Conservation (phyloP, 2,888 invertebrate genomes). For the Pandemis corylana region DNA sequence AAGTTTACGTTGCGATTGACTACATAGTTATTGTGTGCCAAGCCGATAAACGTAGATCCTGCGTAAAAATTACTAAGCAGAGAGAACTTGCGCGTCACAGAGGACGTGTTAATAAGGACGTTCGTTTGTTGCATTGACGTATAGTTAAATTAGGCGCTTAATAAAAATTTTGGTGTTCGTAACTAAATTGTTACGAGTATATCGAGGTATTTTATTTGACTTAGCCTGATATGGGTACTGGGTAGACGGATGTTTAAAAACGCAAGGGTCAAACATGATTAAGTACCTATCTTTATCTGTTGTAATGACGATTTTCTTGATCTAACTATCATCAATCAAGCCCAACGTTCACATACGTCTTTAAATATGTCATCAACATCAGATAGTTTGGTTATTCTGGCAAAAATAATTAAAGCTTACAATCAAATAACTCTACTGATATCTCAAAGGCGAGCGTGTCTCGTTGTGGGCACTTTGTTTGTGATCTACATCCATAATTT, state of each 20-base stretch:
- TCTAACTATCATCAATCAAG: conserved; percentile 1
- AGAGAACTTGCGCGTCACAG: conserved; percentile 29
- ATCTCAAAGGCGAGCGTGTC: conserved; percentile 19
- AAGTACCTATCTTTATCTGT: conserved; percentile 16
- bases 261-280: conserved; percentile 11
- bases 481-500: conserved; percentile 39
- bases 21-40: neutral
- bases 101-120: conserved; percentile 16
- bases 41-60: conserved; percentile 23
- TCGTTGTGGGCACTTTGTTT: conserved; percentile 24
- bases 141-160: neutral
- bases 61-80: conserved; percentile 14
- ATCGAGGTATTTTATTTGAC: neutral
- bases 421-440: neutral
- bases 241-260: conserved; percentile 18
- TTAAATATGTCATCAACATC: neutral
- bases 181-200: neutral
- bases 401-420: neutral
- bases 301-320: conserved; percentile 9
- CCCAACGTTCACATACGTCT: neutral
- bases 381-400: conserved; percentile 1
- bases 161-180: neutral
- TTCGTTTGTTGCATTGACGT: conserved; percentile 31
- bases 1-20: neutral
- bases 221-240: neutral